Base-by-base conservation (phyloP, 2,113 vertebrate genomes). In the Lampris megalopsis region DNA sequence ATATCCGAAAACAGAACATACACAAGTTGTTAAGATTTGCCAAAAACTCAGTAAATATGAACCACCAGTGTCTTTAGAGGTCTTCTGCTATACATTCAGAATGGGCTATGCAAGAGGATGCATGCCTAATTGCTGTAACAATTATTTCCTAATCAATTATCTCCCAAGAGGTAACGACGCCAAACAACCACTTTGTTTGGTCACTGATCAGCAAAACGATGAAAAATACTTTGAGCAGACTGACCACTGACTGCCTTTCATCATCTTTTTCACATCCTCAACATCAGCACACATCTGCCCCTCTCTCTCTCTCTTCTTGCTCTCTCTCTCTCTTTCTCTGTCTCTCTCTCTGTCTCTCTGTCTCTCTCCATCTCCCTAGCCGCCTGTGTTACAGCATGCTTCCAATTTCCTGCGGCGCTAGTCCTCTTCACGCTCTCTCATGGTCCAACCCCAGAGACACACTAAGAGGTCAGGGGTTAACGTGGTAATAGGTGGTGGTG, bases 401-500 rank as follows among this genome's bases (percentile, higher is more conserved):
- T 93, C 77, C 77, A 78, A 88, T 93, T 91, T 90, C 89, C 87
- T 83, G 69, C 75, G 9, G 54, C 53, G 11, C 76, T 2, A 65
- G 77, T 79, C 71, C 68, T 74, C 84, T 73, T 54, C 41, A 40
- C 54, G 6, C 40, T 50, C 70, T 73, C 71, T 52, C n/a, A 59
- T 42, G 45, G 71, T 7, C 53, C 77, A 68, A 77, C 88, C 83
- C 86, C 80, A 62, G 86, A 85, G 89, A 92, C 83, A 63, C 85
- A 2, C 59, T 9, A 73, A 68, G 84, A 48, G 93, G 88, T 88
- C 90, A 90, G 81, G 82, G 92, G 93, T 93, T 93, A 94, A 94
- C 87, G 13, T 84, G 90, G 87, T 94, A 94, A 94, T 94, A 91
- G 89, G 90, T 84, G 88, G 81, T 77, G 83, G 88, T 93, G 93